Evolutionary conservation across 2,113 vertebrate genomes (phyloP).

Genomic region (Nycticebus coucang): DNA sequence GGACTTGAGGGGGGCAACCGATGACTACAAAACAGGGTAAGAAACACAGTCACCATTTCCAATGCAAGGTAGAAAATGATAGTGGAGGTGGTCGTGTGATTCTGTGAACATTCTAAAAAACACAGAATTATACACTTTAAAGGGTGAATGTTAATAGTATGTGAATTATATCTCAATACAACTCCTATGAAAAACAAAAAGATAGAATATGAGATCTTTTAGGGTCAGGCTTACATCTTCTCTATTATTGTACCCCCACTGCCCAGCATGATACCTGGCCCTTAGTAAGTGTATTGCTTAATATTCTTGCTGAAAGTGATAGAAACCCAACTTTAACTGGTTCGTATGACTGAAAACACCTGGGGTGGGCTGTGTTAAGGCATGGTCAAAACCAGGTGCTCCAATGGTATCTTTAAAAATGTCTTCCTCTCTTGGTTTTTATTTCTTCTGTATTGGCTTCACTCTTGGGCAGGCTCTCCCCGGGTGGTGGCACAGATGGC

Average conservation of each 20-base stretch:
- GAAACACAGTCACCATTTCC: background rate
- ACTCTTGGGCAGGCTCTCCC: background rate
- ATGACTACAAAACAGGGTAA: background rate
- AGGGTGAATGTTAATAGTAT: background rate
- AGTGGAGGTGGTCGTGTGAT: background rate
- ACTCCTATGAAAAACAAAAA: background rate
- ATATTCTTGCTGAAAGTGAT: background rate
- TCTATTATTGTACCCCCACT: background rate
- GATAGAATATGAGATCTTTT: background rate
- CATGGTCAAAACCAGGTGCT: slow-evolving; percentile 41
- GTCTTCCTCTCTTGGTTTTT: background rate
- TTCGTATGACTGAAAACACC: background rate
- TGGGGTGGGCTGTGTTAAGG: background rate
- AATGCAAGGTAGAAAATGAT: background rate
- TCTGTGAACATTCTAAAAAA: background rate
- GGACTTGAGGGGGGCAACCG: background rate
- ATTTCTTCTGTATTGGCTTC: background rate
- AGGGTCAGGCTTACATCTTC: background rate
- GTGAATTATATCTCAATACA: background rate
- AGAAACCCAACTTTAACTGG: background rate
- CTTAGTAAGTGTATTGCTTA: background rate
- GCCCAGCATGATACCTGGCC: no score
- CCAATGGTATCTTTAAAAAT: slow-evolving; percentile 27
- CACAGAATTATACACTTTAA: background rate
- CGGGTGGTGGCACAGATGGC: slow-evolving; percentile 52